Evolutionary conservation across 1,140 invertebrate genomes (phyloP).

Genomic region (Bombus cullumanus): DNA sequence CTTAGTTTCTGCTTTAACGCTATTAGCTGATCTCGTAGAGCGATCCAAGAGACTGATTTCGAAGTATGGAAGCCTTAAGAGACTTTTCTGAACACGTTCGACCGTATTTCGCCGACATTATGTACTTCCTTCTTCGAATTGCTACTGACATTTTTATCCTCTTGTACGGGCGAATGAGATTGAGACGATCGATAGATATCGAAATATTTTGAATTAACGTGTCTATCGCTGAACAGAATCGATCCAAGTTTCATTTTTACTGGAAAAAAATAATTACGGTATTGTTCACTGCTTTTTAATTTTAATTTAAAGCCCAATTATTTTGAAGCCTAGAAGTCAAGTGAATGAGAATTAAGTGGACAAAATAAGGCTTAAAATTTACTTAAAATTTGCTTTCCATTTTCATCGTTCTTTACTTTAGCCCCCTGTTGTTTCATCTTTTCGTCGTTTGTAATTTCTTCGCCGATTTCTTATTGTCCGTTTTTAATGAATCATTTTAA

Average conservation of each 20-base stretch:
- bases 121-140: constrained; percentile 25
- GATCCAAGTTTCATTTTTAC: neutral
- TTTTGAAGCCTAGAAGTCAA: neutral
- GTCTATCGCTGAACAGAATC: neutral
- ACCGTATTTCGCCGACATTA: neutral
- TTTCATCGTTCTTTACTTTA: no score
- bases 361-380: no score
- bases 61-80: neutral
- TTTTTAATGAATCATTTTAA: neutral
- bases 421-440: no score
- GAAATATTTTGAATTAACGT: neutral
- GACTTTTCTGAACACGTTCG: neutral
- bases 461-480: no score
- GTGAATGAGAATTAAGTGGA: neutral
- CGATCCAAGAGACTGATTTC: constrained; percentile 36
- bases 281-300: neutral
- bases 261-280: neutral
- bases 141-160: neutral
- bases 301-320: neutral
- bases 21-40: constrained; percentile 41
- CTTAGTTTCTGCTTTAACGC: constrained; percentile 56
- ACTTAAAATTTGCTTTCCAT: no score
- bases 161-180: neutral
- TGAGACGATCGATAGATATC: neutral
- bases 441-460: no score